Evolutionary conservation across 1,140 invertebrate species (phyloP).

Genomic region (Sarcophaga bullata): DNA sequence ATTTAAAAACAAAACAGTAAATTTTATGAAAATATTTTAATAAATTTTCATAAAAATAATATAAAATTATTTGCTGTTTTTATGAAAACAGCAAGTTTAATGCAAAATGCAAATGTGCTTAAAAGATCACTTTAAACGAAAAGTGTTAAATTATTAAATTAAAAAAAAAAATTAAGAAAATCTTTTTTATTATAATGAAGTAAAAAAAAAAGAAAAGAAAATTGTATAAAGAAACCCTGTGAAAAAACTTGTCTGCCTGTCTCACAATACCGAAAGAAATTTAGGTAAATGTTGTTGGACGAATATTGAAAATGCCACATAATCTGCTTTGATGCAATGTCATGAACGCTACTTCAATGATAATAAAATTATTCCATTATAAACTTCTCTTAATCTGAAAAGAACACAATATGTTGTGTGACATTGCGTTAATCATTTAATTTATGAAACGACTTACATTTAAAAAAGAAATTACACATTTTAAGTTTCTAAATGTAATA

Average conservation of each 20-base stretch:
- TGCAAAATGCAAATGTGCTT: slow-evolving; percentile 63
- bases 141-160: not conserved
- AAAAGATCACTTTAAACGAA: slow-evolving; percentile 50
- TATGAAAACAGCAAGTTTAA: slow-evolving; percentile 65
- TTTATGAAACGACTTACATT: too few relatives aligned
- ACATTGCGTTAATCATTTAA: too few relatives aligned
- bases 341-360: too few relatives aligned
- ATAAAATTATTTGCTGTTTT: slow-evolving; percentile 65
- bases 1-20: slow-evolving; percentile 41
- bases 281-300: too few relatives aligned
- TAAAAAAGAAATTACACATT: not conserved
- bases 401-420: too few relatives aligned
- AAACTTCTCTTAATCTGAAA: too few relatives aligned
- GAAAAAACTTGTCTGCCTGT: too few relatives aligned
- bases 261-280: too few relatives aligned
- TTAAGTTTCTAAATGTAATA: slow-evolving; percentile 18
- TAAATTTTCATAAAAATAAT: slow-evolving; percentile 64
- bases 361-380: too few relatives aligned
- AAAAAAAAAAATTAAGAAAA: slow-evolving; percentile 26
- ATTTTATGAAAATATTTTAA: slow-evolving; percentile 59
- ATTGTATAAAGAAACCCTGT: not conserved
- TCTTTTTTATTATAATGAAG: not conserved
- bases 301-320: too few relatives aligned
- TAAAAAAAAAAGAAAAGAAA: too few relatives aligned
- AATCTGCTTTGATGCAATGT: too few relatives aligned